phyloP scores from a whole-genome alignment of 2,797 vertebrate genomes.

The Galago senegalensis region DNA sequence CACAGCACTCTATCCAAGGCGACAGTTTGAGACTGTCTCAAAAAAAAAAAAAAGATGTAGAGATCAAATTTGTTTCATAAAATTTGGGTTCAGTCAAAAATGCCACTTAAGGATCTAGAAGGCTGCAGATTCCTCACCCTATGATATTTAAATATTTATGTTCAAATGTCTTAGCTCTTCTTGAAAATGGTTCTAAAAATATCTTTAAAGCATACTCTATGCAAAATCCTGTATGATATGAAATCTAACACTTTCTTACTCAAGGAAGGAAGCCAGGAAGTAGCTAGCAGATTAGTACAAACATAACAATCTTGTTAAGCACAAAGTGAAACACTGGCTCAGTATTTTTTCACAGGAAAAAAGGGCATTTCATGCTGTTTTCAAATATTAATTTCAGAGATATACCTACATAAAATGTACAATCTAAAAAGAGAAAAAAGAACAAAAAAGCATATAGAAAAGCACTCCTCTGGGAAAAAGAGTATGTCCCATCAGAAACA shows the following conservation, averaged over 20 bases:
- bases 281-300: background rate
- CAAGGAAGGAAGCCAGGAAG: constrained; percentile 37
- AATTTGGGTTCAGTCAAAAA: background rate
- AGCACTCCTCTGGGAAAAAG: background rate
- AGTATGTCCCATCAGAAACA: background rate
- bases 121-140: no score
- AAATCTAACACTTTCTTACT: constrained; percentile 20
- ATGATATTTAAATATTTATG: constrained; percentile 2
- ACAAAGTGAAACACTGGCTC: constrained; percentile 39
- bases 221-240: background rate
- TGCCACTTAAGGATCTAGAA: background rate
- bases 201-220: background rate
- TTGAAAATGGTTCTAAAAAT: constrained; percentile 62
- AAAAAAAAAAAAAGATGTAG: background rate
- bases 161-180: background rate
- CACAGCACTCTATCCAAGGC: no score
- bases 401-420: background rate
- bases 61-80: background rate
- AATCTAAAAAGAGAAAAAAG: background rate
- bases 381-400: constrained; percentile 51
- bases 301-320: background rate
- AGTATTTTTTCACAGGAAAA: constrained; percentile 35
- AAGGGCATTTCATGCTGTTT: constrained; percentile 14
- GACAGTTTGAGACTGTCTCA: no score
- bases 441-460: background rate